Evolutionary conservation across 1,140 invertebrate genomes (phyloP).

Genomic region (Cepaea nemoralis): DNA sequence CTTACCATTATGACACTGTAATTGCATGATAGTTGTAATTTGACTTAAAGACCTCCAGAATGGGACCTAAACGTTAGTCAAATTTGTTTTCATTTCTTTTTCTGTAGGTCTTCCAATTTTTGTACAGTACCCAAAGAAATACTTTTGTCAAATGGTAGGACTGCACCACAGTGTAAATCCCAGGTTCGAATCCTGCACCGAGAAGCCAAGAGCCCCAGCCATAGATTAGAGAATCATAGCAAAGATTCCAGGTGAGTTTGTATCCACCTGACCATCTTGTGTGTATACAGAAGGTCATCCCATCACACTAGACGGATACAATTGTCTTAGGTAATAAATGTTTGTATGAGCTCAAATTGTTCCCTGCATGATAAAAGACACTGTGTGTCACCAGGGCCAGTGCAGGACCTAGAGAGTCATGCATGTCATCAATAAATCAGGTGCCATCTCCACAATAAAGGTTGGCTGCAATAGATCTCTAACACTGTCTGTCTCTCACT

Average conservation of each 20-base stretch:
- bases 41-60: too few relatives aligned
- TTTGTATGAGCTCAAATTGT: background rate
- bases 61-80: too few relatives aligned
- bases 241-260: background rate
- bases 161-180: slow-evolving; percentile 77
- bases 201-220: slow-evolving; percentile 75
- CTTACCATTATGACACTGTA: too few relatives aligned
- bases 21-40: too few relatives aligned
- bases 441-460: too few relatives aligned
- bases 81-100: too few relatives aligned
- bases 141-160: too few relatives aligned
- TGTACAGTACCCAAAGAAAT: too few relatives aligned
- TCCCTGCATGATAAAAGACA: background rate
- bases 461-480: too few relatives aligned
- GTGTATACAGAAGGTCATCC: background rate
- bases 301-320: background rate
- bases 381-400: background rate
- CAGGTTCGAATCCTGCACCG: slow-evolving; percentile 87
- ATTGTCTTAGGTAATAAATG: background rate
- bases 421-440: too few relatives aligned
- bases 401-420: background rate
- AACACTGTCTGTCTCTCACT: too few relatives aligned
- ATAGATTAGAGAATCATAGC: background rate
- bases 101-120: too few relatives aligned
- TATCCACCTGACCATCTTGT: background rate